phyloP scores from a whole-genome alignment of 2,888 invertebrate species.

The Halocaridina rubra region DNA sequence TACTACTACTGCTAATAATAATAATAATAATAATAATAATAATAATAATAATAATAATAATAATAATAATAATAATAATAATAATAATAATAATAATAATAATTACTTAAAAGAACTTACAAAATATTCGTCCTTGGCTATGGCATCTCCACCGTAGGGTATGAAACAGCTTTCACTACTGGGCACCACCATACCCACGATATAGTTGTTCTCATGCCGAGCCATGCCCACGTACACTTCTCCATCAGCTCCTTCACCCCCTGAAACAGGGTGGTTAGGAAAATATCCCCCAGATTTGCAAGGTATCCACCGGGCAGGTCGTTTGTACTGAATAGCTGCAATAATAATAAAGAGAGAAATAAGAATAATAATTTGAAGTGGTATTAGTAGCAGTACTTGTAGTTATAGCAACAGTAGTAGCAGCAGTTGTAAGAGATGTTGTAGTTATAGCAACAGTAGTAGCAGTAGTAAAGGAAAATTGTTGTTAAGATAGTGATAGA shows the following conservation, averaged over 20 bases:
- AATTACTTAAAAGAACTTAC: constrained; percentile 68
- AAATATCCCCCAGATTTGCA: constrained; percentile 77
- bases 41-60: background rate
- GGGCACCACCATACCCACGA: constrained; percentile 79
- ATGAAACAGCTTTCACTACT: constrained; percentile 83
- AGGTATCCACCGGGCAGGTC: constrained; percentile 76
- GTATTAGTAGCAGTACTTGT: background rate
- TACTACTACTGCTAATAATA: background rate
- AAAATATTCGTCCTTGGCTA: constrained; percentile 78
- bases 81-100: background rate
- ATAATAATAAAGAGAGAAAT: background rate
- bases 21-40: background rate
- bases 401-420: background rate
- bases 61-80: background rate
- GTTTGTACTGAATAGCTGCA: constrained; percentile 62
- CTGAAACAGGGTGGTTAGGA: constrained; percentile 81
- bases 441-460: background rate
- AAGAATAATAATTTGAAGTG: too few species aligned
- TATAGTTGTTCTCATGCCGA: constrained; percentile 77
- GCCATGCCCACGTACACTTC: constrained; percentile 77
- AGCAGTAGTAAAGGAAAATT: background rate
- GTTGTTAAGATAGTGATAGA: too few species aligned
- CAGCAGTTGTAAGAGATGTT: background rate
- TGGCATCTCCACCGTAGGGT: constrained; percentile 83
- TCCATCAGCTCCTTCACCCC: constrained; percentile 69